phyloP scores from a whole-genome alignment of 2,113 vertebrate species.

The Lamprotornis superbus region DNA sequence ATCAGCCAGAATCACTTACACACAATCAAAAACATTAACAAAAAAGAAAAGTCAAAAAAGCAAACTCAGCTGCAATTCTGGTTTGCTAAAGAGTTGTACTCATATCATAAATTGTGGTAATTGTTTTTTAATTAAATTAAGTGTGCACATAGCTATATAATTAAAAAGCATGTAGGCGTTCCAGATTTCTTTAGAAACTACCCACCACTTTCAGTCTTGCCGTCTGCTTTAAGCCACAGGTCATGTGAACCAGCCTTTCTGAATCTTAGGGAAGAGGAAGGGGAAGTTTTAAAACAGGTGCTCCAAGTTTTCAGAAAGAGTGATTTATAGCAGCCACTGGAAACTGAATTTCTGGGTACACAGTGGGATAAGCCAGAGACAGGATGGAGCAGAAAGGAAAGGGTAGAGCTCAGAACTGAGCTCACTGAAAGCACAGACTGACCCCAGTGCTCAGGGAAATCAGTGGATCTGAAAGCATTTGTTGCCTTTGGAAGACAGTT shows the following conservation, averaged over 20 bases:
- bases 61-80: neutral
- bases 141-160: neutral
- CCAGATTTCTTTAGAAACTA: neutral
- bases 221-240: neutral
- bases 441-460: neutral
- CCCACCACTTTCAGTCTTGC: neutral
- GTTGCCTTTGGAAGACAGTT: neutral
- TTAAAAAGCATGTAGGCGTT: neutral
- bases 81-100: neutral
- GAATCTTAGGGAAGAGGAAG: neutral
- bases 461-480: neutral
- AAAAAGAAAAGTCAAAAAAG: neutral
- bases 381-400: neutral
- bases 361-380: neutral
- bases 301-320: neutral
- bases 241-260: neutral
- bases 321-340: neutral
- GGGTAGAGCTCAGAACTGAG: neutral
- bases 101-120: neutral
- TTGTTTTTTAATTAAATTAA: conserved; percentile 36
- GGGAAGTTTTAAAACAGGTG: neutral
- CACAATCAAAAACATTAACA: neutral
- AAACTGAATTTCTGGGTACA: neutral
- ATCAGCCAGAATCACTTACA: neutral
- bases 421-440: neutral